Evolutionary conservation across 2,888 invertebrate species (phyloP).

Genomic region (Arrhopalites spinosus): DNA sequence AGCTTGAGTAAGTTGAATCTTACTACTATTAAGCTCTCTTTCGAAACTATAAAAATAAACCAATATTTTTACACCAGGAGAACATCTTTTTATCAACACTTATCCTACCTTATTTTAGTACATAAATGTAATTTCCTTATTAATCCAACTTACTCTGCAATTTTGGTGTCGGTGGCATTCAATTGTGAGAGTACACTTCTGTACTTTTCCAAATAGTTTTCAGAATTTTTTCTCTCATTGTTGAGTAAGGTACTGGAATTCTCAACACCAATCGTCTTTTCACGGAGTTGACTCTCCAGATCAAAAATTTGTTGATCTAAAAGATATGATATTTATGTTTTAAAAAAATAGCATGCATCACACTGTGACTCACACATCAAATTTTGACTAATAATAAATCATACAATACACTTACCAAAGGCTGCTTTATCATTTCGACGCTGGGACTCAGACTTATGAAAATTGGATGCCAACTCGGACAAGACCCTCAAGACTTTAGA

Average conservation of each 20-base stretch:
- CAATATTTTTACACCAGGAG: too few relatives aligned
- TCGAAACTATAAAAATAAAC: constrained; percentile 57
- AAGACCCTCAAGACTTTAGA: constrained; percentile 35
- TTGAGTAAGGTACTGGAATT: constrained; percentile 15
- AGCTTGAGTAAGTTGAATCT: constrained; percentile 72
- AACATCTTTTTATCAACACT: neutral
- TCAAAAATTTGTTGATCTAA: constrained; percentile 37
- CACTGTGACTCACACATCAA: too few relatives aligned
- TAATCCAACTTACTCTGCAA: constrained; percentile 22
- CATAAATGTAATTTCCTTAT: neutral
- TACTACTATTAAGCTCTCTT: constrained; percentile 68
- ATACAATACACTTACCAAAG: constrained; percentile 41
- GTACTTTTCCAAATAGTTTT: constrained; percentile 39
- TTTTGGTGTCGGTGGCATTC: constrained; percentile 37
- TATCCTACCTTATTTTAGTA: neutral
- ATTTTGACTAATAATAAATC: too few relatives aligned
- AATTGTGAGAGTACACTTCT: constrained; percentile 27
- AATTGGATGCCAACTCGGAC: constrained; percentile 36
- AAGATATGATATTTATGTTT: neutral
- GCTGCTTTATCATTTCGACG: constrained; percentile 37
- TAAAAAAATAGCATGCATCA: too few relatives aligned
- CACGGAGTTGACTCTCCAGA: constrained; percentile 35
- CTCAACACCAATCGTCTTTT: constrained; percentile 22
- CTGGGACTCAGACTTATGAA: constrained; percentile 34
- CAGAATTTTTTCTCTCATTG: constrained; percentile 37